Evolutionary conservation across 2,113 vertebrate species (phyloP).

Genomic region (Jaculus jaculus): DNA sequence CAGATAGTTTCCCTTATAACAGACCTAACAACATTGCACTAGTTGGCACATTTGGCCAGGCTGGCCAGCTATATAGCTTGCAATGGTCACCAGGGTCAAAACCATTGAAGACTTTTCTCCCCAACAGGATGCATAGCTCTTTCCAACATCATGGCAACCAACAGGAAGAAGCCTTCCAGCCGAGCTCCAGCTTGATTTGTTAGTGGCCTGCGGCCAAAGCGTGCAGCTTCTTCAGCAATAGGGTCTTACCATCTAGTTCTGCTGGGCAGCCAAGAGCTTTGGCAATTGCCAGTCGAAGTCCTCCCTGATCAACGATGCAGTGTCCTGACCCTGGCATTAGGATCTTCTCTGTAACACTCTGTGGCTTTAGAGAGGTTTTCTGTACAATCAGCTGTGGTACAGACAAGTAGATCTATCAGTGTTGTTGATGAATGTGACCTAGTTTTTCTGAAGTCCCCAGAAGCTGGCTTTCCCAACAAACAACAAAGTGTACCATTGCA

Average conservation of each 20-base stretch:
- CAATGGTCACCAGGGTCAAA: neutral
- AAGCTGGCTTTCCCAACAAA: too few species aligned
- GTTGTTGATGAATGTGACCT: too few species aligned
- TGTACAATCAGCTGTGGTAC: too few species aligned
- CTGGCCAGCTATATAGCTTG: neutral
- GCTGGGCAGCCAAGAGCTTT: neutral
- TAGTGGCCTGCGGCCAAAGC: neutral
- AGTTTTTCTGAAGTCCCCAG: too few species aligned
- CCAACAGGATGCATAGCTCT: neutral
- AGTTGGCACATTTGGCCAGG: neutral
- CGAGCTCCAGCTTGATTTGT: neutral
- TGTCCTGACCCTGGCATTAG: too few species aligned
- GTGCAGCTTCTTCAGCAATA: too few species aligned
- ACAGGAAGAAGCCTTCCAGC: neutral
- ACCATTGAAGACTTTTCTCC: neutral
- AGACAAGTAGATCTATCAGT: too few species aligned
- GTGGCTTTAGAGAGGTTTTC: too few species aligned
- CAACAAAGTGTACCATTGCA: too few species aligned
- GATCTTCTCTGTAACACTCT: too few species aligned
- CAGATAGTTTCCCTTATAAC: neutral
- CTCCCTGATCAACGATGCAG: neutral
- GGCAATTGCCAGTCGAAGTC: neutral
- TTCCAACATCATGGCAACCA: neutral
- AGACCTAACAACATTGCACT: neutral
- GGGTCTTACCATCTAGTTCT: too few species aligned